Conservation (phyloP, 2,113 vertebrate species). For the Capreolus pygargus region DNA sequence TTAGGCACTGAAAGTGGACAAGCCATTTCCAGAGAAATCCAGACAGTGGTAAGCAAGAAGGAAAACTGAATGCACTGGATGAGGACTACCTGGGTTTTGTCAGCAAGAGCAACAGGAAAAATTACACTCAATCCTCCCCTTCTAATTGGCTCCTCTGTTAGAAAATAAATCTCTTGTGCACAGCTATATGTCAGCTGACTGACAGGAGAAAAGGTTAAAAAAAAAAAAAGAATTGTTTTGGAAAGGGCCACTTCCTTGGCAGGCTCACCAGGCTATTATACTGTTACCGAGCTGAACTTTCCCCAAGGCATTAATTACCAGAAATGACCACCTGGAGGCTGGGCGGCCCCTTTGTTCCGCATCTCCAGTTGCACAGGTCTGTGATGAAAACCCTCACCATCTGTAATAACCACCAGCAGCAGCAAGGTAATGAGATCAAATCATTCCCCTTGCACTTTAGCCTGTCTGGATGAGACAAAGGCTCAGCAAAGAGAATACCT, state of each 20-base stretch:
- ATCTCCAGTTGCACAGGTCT: slow-evolving; percentile 59
- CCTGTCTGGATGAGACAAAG: background rate
- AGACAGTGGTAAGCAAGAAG: background rate
- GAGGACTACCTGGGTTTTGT: slow-evolving; percentile 22
- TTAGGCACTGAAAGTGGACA: background rate
- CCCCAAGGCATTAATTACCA: slow-evolving; percentile 84
- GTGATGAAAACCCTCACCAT: slow-evolving; percentile 77
- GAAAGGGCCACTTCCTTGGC: slow-evolving; percentile 3
- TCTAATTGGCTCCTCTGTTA: slow-evolving; percentile 38
- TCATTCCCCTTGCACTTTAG: slow-evolving; percentile 20
- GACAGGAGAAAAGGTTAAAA: background rate
- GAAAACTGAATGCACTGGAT: background rate
- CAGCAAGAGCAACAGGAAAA: slow-evolving; percentile 3
- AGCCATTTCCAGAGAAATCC: background rate
- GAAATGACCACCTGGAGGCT: slow-evolving; percentile 76
- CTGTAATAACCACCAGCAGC: slow-evolving; percentile 73
- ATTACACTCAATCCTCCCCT: background rate
- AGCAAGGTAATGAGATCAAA: slow-evolving; percentile 40
- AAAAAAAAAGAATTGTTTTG: background rate
- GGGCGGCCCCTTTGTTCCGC: slow-evolving; percentile 57
- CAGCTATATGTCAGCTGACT: background rate
- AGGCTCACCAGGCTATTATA: background rate
- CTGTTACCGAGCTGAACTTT: slow-evolving; percentile 68
- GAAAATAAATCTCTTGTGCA: slow-evolving; percentile 10
- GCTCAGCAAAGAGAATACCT: background rate